Conservation (phyloP, 1,140 invertebrate species). For the Danaus plexippus region DNA sequence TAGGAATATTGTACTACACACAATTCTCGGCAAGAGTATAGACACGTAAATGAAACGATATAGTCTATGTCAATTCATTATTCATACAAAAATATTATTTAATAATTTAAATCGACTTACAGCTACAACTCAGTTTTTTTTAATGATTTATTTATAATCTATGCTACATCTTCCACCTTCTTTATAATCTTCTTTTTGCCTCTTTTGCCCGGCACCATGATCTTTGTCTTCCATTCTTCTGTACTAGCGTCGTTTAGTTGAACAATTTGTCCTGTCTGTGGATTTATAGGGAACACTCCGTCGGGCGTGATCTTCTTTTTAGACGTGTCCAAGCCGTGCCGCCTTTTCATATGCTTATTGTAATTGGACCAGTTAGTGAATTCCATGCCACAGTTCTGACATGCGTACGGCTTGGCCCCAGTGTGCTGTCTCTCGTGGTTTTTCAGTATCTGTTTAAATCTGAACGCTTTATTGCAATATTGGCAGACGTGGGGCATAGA, state of each 20-base stretch:
- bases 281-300: constrained; percentile 51
- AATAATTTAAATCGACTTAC: neutral
- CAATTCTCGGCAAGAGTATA: too few species aligned
- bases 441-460: constrained; percentile 79
- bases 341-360: constrained; percentile 82
- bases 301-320: constrained; percentile 59
- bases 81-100: too few species aligned
- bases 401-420: constrained; percentile 75
- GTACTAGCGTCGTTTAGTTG: constrained; percentile 36
- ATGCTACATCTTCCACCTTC: constrained; percentile 22
- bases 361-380: constrained; percentile 85
- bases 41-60: too few species aligned
- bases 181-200: constrained; percentile 36
- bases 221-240: constrained; percentile 49
- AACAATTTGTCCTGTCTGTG: constrained; percentile 45
- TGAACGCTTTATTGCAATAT: constrained; percentile 80
- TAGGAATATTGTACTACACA: too few species aligned
- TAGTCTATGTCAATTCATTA: too few species aligned
- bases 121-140: neutral
- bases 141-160: neutral
- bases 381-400: constrained; percentile 76
- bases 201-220: constrained; percentile 42
- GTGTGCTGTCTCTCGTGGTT: constrained; percentile 78
- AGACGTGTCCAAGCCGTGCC: constrained; percentile 72
- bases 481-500: constrained; percentile 85